These are phyloP conservation scores for Perizoma affinitatum DNA, from an alignment of 2,888 invertebrate species.

Conservation along the genomic window DNA sequence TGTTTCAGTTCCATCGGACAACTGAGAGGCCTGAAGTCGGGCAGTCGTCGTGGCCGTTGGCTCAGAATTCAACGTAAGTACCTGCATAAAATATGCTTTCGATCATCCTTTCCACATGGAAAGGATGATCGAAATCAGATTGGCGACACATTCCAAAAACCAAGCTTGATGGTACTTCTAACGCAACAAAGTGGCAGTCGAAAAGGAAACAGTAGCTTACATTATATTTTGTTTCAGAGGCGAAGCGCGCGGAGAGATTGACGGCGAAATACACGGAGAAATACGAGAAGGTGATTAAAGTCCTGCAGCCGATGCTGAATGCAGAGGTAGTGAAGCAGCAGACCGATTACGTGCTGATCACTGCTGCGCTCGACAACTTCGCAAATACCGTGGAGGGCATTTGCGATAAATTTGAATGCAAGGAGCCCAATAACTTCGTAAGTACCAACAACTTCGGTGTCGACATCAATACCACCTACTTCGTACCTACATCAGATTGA, in stretches of 20 bases:
- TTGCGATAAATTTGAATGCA: conserved; percentile 19
- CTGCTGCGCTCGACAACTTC: conserved; percentile 23
- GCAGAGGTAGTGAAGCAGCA: conserved; percentile 15
- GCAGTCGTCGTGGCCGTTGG: conserved; percentile 23
- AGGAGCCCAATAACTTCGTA: conserved; percentile 7
- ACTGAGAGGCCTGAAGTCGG: conserved; percentile 20
- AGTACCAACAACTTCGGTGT: background rate
- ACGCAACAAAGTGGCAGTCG: no score
- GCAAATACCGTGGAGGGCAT: conserved; percentile 21
- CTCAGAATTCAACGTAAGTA: conserved; percentile 21
- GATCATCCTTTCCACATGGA: no score
- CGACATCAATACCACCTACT: background rate
- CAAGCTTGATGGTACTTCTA: background rate
- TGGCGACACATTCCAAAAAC: no score
- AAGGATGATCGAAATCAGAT: no score
- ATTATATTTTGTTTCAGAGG: conserved; percentile 5
- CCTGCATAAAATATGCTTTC: no score
- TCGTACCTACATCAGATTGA: background rate
- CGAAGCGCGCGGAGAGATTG: conserved; percentile 7
- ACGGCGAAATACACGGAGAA: conserved; percentile 8
- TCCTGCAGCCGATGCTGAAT: conserved; percentile 12
- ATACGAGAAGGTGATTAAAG: conserved; percentile 6
- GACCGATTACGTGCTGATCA: conserved; percentile 17
- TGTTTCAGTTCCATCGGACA: conserved; percentile 23
- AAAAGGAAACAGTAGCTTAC: no score